Conservation (phyloP, 2,113 vertebrate species). For the crab-eating macaque (Macaca fascicularis) region T2T-MFA8v1.1 NC_088391.1:80926001-80926500, state of each 20-base stretch:
- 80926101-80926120: neutral
- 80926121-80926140: neutral
- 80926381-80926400: neutral
- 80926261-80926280: neutral
- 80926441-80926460: neutral
- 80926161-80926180: neutral
- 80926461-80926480: neutral
- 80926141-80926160: neutral
- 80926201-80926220: neutral
- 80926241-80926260: neutral
- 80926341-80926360: neutral
- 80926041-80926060: neutral
- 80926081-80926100: rapidly evolving
- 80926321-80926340: neutral
- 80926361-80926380: neutral
- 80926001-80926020: neutral
- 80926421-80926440: neutral
- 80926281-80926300: neutral
- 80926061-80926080: neutral
- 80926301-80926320: neutral
- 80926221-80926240: neutral
- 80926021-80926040: neutral
- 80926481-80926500: neutral
- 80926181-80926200: neutral
- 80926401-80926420: neutral